phyloP scores from a whole-genome alignment of 2,797 vertebrate species.

The Paratrypauchen microcephalus region DNA sequence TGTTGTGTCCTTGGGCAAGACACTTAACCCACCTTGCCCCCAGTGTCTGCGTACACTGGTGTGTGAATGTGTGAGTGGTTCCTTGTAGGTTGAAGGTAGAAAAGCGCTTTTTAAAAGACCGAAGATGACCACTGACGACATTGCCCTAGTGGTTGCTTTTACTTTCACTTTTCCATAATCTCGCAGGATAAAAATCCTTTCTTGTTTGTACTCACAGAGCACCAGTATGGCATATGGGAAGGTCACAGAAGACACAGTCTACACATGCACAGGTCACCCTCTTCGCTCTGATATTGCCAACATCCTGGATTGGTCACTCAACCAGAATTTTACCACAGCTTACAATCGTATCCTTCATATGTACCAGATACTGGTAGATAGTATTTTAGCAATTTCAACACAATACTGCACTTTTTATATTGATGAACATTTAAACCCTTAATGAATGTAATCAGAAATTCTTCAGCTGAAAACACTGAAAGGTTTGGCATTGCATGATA shows the following conservation, averaged over 20 bases:
- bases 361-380: neutral
- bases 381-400: too few species aligned
- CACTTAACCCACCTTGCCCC: too few species aligned
- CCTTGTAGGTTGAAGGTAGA: too few species aligned
- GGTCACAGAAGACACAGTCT: constrained; percentile 92
- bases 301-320: constrained; percentile 97
- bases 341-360: constrained; percentile 89
- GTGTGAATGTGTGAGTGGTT: too few species aligned
- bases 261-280: constrained; percentile 95
- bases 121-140: neutral
- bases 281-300: constrained; percentile 94
- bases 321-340: constrained; percentile 90
- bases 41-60: too few species aligned
- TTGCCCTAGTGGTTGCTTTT: neutral
- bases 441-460: constrained; percentile 79
- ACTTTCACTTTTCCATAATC: neutral
- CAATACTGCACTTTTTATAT: neutral
- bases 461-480: constrained; percentile 91
- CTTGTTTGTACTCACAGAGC: constrained; percentile 82
- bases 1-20: too few species aligned
- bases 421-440: constrained; percentile 23
- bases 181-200: neutral
- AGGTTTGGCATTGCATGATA: constrained; percentile 92
- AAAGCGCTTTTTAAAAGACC: too few species aligned
- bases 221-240: constrained; percentile 93